Base-by-base conservation (phyloP, 1,140 invertebrate species). In the Palaemon carinicauda region DNA sequence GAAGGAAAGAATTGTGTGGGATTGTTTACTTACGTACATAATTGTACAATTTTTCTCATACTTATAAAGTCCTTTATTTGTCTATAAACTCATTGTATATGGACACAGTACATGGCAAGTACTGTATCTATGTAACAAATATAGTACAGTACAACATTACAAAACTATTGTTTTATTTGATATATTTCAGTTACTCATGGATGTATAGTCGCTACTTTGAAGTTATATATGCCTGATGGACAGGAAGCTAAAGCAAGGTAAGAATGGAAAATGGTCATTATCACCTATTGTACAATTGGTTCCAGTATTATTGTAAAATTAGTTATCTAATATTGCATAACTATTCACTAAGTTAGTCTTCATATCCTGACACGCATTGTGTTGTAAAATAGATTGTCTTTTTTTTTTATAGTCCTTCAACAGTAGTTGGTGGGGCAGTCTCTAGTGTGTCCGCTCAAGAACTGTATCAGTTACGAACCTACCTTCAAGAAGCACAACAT, bases 141-240 rank as follows among this genome's bases (percentile, higher is more conserved):
- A 41, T 12, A 41, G 41, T 9, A 41, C 41, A 9, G 41, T 41
- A 12, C 41, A 9, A 41, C 41, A 9, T 17, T 51, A 60, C 14
- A 14, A 54, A 27, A 60, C 19, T n/a, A n/a, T n/a, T n/a, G n/a
- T n/a, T 19, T 24, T n/a, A 79, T 24, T 50, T 41, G 56, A 24
- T 69, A 27, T 81, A 52, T 92, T 93, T 56, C 90, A 95, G 97
- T 99, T 33, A 97, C 97, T 0, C 97, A 98, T 92, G 97, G 97
- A 19, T 99, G 98, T 91, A 99, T 99, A 89, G 96, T 99, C 73
- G 98, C 98, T 0, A 96, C 96, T 4, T 93, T 99, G 24, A 96
- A 96, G 90, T 92, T 99, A 14, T 99, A 95, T 92, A 93, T 98
- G 90, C 96, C 97, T 12, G 97, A 99, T 93, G 98, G 98, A 14